Percentiles rank a stretch among this genome's conserved stretches.
Evolutionary conservation across 2,113 vertebrate genomes (phyloP).

Genomic region (Gavia stellata): DNA sequence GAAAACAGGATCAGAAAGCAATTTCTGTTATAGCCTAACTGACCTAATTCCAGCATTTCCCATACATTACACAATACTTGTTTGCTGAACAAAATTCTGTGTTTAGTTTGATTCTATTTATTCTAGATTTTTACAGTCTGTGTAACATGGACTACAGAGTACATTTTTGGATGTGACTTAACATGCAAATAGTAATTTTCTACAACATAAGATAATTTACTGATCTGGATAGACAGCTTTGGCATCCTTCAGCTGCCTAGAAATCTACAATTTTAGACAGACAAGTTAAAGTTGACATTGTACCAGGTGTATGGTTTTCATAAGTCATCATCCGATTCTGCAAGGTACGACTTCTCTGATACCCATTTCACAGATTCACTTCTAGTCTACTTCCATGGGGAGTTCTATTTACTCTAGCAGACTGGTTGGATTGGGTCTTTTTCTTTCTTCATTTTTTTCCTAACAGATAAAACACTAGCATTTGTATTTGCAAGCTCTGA

Average conservation of each 20-base stretch:
- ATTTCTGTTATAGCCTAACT: slow-evolving; percentile 2
- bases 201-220: neutral
- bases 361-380: neutral
- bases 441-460: neutral
- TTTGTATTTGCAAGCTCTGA: neutral
- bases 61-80: neutral
- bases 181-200: neutral
- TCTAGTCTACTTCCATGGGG: neutral
- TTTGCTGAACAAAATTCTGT: neutral
- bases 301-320: neutral
- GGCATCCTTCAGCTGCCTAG: neutral
- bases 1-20: neutral
- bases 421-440: neutral
- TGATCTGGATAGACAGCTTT: neutral
- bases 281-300: neutral
- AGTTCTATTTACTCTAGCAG: neutral
- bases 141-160: neutral
- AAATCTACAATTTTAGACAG: neutral
- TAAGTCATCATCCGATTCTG: neutral
- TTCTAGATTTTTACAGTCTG: neutral
- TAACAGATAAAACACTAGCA: neutral
- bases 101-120: neutral
- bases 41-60: slow-evolving; percentile 34
- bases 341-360: neutral
- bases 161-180: neutral